Base-by-base conservation (phyloP, 2,888 invertebrate species). In the Dermolepida albohirtum region DNA sequence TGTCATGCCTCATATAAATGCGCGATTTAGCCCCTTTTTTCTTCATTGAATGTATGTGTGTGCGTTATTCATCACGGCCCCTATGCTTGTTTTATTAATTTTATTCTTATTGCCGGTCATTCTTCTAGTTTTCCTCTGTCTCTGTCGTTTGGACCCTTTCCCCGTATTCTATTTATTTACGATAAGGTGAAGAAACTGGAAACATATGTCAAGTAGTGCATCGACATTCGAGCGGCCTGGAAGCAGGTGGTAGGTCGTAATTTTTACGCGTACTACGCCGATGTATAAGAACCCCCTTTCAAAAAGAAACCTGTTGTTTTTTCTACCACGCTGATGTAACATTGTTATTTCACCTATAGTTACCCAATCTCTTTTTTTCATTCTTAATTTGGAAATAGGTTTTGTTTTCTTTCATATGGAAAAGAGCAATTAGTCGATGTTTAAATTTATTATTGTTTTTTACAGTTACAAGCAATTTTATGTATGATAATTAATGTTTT, bases 141-240 rank as follows among this genome's bases (percentile, higher is more conserved):
- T 22, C 22, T 49, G 34, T 34, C 34, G 22, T 11, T 7, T 17
- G 22, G 49, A 16, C 27, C 27, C 27, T 27, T 22, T 11, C 34
- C 16, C 5, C 27, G 34, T 34, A 34, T 59, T 49, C 49, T 71
- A 69, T 72, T 69, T 72, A 68, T 72, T 71, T 66, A 74, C 70
- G 71, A 75, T 72, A 73, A 77, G 77, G 74, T 75, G 75, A 76
- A 75, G 75, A 76, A 76, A 76, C 76, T 76, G 73, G 74, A 73
- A 77, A 74, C 77, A 77, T 77, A 77, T 77, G 77, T 76, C 75
- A 73, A 74, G 74, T 71, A 73, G 74, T 75, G 73, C 73, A 74
- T 74, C 73, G 73, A 70, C 73, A 70, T 70, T 64, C 66, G 55
- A 67, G 59, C 17, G 27, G 59, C 47, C 59, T 62, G 59, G 16